phyloP scores from a whole-genome alignment of 2,113 vertebrate species.

The Catagonus wagneri region DNA sequence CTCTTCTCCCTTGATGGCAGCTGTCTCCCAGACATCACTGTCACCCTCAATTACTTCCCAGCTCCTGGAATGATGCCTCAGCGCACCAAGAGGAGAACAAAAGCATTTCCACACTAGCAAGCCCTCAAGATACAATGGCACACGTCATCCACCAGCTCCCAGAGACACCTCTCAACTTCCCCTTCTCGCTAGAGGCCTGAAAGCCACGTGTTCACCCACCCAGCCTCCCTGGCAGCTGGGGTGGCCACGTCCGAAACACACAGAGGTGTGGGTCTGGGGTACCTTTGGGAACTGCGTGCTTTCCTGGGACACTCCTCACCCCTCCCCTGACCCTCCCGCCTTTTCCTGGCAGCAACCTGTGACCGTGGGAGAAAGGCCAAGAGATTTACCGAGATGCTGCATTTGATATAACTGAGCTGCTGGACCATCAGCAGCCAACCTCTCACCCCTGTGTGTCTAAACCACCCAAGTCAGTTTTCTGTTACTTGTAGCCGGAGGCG shows the following conservation, averaged over 20 bases:
- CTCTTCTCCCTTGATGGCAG: not conserved
- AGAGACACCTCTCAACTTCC: not conserved
- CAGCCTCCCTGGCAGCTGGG: not conserved
- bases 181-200: not conserved
- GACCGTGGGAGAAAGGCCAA: not conserved
- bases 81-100: not conserved
- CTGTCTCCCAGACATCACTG: no score
- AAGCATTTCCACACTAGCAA: no score
- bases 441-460: not conserved
- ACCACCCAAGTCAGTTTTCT: not conserved
- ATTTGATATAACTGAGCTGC: not conserved
- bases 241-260: not conserved
- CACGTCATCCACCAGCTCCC: no score
- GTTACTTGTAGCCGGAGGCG: not conserved
- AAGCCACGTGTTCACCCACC: not conserved
- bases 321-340: not conserved
- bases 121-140: not conserved
- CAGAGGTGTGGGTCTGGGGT: not conserved
- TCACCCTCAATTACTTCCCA: not conserved
- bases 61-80: accelerated
- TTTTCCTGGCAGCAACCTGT: not conserved
- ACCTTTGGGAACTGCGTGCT: not conserved
- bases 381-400: not conserved
- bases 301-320: not conserved
- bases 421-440: not conserved